These are phyloP conservation scores for Thelaira solivaga DNA, from an alignment of 2,888 invertebrate genomes.

Conservation along the genomic window DNA sequence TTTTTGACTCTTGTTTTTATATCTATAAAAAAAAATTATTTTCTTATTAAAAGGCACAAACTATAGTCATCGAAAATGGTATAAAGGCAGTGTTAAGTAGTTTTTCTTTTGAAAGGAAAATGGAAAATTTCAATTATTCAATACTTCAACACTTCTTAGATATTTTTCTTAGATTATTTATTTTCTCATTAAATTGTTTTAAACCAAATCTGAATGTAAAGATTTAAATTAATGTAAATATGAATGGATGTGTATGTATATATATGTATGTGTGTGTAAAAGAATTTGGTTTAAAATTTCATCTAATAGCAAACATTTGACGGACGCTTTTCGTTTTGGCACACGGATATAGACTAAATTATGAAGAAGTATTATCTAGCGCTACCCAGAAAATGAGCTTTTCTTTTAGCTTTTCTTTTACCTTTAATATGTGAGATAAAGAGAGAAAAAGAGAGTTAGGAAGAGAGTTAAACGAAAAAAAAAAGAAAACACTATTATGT, in stretches of 20 bases:
- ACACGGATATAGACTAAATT: slow-evolving; percentile 68
- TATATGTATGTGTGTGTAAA: neutral
- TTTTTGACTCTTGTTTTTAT: neutral
- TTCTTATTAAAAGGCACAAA: slow-evolving; percentile 75
- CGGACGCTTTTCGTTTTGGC: slow-evolving; percentile 75
- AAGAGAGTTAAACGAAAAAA: slow-evolving; percentile 25
- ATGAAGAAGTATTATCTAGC: slow-evolving; percentile 36
- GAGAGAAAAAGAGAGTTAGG: slow-evolving; percentile 24
- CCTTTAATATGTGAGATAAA: slow-evolving; percentile 19
- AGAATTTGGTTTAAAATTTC: slow-evolving; percentile 72
- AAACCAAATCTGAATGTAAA: slow-evolving; percentile 58
- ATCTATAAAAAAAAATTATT: slow-evolving; percentile 56
- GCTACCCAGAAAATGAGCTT: slow-evolving; percentile 43
- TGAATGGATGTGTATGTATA: too few relatives aligned
- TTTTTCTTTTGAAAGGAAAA: slow-evolving; percentile 13
- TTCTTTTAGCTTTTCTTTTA: slow-evolving; percentile 51
- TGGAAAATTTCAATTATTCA: slow-evolving; percentile 28
- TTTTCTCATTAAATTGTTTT: slow-evolving; percentile 29
- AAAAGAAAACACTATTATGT: too few relatives aligned
- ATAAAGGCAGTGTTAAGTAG: slow-evolving; percentile 71
- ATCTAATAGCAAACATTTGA: slow-evolving; percentile 76
- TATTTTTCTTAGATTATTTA: slow-evolving; percentile 50
- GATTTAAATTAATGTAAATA: neutral
- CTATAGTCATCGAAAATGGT: slow-evolving; percentile 76
- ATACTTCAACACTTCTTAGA: slow-evolving; percentile 50